Base-by-base conservation (phyloP, 2,113 vertebrate species). In the Nyctibius bracteatus region DNA sequence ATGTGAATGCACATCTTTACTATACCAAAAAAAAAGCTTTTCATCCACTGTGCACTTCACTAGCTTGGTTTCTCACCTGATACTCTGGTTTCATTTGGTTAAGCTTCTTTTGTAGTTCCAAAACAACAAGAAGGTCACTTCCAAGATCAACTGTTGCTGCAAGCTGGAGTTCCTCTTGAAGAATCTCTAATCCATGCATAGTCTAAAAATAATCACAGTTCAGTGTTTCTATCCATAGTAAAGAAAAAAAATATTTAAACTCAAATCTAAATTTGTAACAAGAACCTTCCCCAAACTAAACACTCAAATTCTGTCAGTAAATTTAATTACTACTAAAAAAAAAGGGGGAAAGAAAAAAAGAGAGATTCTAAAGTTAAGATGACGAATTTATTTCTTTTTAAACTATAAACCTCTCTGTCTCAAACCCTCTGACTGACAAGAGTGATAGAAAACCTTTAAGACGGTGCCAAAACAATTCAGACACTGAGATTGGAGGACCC, bases 11-110 rank as follows among this genome's bases (percentile, higher is more conserved):
- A 22, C 43, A 35, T 75, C 16, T 47, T 51, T 28, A 19, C 0
- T 2, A 33, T 31, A 83, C 18, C 43, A 73, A 68, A 82, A 88
- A 35, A 88, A 35, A 14, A 55, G 6, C 11, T 70, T 90, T 83
- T 33, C 49, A 58, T 4, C 5, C 21, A n/a, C 6, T 9, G 5
- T 22, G 16, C 14, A 20, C 12, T 49, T 62, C 58, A 46, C 31
- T 49, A 57, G 28, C 12, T 73, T 57, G 7, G 18, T 62, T 94
- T 57, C 92, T 98, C 79, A 99, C 99, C 96, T 98, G 98, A 86
- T 98, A 98, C 71, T 98, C 98, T 41, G 98, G 98, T 87, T 98
- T 98, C 94, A 98, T 98, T 91, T 98, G 92, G 35, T 89, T 98
- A 96, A 99, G 98, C 66, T 96, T 98, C 72, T 98, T 97, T 77